Conservation (phyloP, 2,797 vertebrate genomes). For the Tamandua tetradactyla region DNA sequence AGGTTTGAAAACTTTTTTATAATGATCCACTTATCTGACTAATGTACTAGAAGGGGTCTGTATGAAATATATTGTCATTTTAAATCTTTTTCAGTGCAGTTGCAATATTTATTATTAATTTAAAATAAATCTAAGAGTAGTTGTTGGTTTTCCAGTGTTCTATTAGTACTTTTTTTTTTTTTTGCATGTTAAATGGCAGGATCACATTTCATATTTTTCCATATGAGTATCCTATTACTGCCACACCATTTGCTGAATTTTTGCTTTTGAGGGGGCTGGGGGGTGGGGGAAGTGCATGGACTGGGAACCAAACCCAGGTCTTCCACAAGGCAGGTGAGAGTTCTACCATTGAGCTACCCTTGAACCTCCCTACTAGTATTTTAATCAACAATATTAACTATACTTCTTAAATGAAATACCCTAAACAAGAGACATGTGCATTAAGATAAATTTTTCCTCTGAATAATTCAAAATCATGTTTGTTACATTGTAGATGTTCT, state of each 20-base stretch:
- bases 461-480: not conserved
- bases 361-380: no score
- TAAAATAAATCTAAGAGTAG: not conserved
- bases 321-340: no score
- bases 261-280: no score
- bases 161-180: no score
- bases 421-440: not conserved
- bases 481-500: not conserved
- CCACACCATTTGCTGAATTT: no score
- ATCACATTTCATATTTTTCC: no score
- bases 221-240: no score
- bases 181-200: no score
- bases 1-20: not conserved
- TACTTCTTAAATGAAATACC: not conserved
- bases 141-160: not conserved
- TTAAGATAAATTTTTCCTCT: not conserved
- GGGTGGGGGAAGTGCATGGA: no score
- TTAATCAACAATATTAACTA: not conserved
- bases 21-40: not conserved
- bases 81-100: not conserved
- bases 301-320: no score
- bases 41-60: not conserved
- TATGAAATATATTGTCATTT: not conserved
- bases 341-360: no score
- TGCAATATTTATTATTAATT: not conserved